Percentiles rank a stretch among this genome's conserved stretches.
Conservation (phyloP, 2,113 vertebrate genomes). For the Aegithalos caudatus region DNA sequence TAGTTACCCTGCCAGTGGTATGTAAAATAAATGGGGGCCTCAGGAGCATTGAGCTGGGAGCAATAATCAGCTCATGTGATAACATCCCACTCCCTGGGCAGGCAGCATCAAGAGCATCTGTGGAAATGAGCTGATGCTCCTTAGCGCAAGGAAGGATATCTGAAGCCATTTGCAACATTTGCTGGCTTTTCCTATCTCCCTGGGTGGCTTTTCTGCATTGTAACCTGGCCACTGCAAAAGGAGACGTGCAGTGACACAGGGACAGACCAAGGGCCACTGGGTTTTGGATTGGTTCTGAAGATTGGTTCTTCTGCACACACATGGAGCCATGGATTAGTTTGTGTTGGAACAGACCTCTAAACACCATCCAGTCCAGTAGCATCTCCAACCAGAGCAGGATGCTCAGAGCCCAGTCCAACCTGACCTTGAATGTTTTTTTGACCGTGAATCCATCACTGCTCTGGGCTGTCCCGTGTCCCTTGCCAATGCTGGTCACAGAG, state of each 20-base stretch:
- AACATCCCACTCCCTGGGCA: not conserved
- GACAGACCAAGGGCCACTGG: accelerated
- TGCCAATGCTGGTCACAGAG: not conserved
- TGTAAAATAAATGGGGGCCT: not conserved
- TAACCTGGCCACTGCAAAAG: not conserved
- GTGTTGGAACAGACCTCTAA: not conserved
- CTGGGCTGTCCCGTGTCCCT: not conserved
- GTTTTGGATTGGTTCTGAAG: not conserved
- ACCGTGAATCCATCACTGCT: not conserved
- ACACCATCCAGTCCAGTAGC: no score
- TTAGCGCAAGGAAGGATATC: not conserved
- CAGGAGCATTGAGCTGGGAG: not conserved
- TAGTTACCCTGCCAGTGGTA: not conserved
- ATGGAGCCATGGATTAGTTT: not conserved
- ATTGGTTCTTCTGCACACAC: not conserved
- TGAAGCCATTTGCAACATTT: not conserved
- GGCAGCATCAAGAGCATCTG: not conserved
- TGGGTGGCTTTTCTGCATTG: accelerated
- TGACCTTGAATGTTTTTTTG: accelerated
- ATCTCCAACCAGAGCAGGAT: not conserved
- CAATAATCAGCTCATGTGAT: not conserved
- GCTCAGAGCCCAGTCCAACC: not conserved
- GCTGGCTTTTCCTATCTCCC: not conserved
- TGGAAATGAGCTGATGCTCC: not conserved
- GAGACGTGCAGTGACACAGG: accelerated